A percentile compares a stretch with the other conserved stretches of the same genome.
phyloP scores from a whole-genome alignment of 2,888 invertebrate genomes.

The Microctonus aethiopoides region DNA sequence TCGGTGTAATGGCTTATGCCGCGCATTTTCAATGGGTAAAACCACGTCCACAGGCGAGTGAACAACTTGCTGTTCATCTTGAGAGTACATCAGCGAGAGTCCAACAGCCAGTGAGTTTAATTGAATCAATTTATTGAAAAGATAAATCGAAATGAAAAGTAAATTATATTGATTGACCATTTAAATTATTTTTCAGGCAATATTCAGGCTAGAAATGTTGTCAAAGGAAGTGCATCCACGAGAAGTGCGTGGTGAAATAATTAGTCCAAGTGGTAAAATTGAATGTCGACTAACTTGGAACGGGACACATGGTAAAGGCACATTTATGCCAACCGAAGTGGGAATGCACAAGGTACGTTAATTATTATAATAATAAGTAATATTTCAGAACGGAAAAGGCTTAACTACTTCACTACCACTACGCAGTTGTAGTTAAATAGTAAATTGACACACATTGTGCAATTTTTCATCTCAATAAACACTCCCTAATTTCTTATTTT shows the following conservation, averaged over 20 bases:
- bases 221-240: constrained; percentile 77
- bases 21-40: constrained; percentile 92
- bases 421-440: neutral
- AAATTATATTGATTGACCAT: neutral
- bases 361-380: constrained; percentile 13
- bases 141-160: neutral
- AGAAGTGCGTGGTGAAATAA: constrained; percentile 80
- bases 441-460: neutral
- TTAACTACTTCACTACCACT: neutral
- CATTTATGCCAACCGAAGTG: constrained; percentile 88
- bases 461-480: neutral
- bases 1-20: constrained; percentile 98
- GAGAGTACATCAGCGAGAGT: constrained; percentile 88
- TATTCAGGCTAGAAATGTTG: constrained; percentile 81
- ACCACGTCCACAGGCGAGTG: constrained; percentile 84
- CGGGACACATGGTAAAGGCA: constrained; percentile 76
- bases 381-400: neutral
- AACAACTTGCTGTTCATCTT: constrained; percentile 82
- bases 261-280: constrained; percentile 79
- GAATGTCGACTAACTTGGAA: constrained; percentile 68
- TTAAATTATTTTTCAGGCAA: constrained; percentile 70
- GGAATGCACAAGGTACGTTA: constrained; percentile 87
- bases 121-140: neutral
- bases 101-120: constrained; percentile 80
- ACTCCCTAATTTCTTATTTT: neutral